A percentile compares a stretch with the other conserved stretches of the same genome.
Evolutionary conservation across 2,888 invertebrate species (phyloP).

Genomic region (Agonopterix heracliana): DNA sequence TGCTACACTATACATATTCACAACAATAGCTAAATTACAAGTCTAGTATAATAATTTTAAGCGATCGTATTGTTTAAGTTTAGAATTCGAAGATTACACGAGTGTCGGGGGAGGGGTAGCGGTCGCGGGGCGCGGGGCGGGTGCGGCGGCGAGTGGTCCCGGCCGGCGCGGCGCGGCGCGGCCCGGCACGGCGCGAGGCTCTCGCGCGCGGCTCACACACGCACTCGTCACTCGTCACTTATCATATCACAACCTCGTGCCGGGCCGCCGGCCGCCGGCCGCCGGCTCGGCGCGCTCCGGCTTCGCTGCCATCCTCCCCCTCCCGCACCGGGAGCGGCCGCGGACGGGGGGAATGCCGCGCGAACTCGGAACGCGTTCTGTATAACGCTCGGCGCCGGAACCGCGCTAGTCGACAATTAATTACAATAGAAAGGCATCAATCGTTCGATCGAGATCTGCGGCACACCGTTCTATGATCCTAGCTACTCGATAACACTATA

Average conservation of each 20-base stretch:
- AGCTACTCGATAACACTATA: slow-evolving; percentile 38
- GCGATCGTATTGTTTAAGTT: slow-evolving; percentile 58
- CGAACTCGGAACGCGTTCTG: slow-evolving; percentile 22
- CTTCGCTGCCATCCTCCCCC: slow-evolving; percentile 6
- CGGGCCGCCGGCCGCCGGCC: slow-evolving; percentile 6
- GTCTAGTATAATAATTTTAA: slow-evolving; percentile 63
- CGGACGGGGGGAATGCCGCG: slow-evolving; percentile 16
- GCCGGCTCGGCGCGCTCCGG: slow-evolving; percentile 12
- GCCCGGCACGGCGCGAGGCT: slow-evolving; percentile 4
- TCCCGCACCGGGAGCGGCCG: neutral
- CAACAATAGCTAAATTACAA: slow-evolving; percentile 66
- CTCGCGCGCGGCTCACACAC: slow-evolving; percentile 8
- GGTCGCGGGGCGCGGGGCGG: slow-evolving; percentile 16
- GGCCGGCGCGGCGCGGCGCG: slow-evolving; percentile 4
- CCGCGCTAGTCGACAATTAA: slow-evolving; percentile 9
- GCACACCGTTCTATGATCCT: slow-evolving; percentile 32
- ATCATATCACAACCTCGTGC: slow-evolving; percentile 7
- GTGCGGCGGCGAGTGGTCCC: slow-evolving; percentile 9
- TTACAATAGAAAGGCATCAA: slow-evolving; percentile 18
- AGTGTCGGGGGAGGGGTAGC: slow-evolving; percentile 32
- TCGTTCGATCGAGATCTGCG: slow-evolving; percentile 20
- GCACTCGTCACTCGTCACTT: slow-evolving; percentile 2
- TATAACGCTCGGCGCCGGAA: slow-evolving; percentile 24
- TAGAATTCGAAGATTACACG: slow-evolving; percentile 57
- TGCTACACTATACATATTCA: slow-evolving; percentile 41